Conservation (phyloP, 2,113 vertebrate genomes). For the Siniperca chuatsi region DNA sequence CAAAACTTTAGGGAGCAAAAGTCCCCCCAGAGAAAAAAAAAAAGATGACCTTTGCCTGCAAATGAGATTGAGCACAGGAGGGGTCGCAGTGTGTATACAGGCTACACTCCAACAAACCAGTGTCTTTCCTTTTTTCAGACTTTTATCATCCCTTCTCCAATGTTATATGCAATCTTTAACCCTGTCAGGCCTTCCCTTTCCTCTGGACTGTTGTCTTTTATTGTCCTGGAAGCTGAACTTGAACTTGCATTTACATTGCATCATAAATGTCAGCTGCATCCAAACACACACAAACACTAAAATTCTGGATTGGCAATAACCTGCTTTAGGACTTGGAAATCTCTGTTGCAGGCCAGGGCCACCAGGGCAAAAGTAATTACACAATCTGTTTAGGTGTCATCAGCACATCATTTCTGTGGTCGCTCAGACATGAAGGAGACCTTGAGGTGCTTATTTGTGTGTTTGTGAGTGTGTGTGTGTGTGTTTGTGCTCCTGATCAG, state of each 20-base stretch:
- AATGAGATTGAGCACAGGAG: conserved; percentile 13
- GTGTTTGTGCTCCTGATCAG: conserved; percentile 10
- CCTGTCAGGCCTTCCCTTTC: not conserved
- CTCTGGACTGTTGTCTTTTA: not conserved
- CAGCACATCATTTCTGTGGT: conserved; percentile 74
- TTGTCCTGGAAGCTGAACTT: not conserved
- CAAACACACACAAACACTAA: conserved; percentile 29
- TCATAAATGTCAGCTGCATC: conserved; percentile 21
- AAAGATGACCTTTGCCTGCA: conserved; percentile 37
- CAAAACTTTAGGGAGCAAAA: conserved; percentile 21
- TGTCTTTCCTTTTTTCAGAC: not conserved
- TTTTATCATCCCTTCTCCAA: not conserved
- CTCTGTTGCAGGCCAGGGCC: conserved; percentile 69
- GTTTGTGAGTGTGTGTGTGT: conserved; percentile 12
- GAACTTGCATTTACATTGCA: conserved; percentile 8
- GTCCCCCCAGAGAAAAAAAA: conserved; percentile 22
- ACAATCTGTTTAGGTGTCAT: conserved; percentile 79
- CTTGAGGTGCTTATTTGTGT: conserved; percentile 70
- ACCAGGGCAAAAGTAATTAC: conserved; percentile 78
- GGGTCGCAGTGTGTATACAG: not conserved
- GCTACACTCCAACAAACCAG: conserved; percentile 5
- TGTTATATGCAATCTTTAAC: not conserved
- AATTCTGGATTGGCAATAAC: conserved; percentile 42
- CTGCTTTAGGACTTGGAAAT: conserved; percentile 46
- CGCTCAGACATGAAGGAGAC: conserved; percentile 82